A percentile compares a stretch with the other conserved stretches of the same genome.
Evolutionary conservation across 2,888 invertebrate species (phyloP).

Genomic region (Drosophila nigritarsus): DNA sequence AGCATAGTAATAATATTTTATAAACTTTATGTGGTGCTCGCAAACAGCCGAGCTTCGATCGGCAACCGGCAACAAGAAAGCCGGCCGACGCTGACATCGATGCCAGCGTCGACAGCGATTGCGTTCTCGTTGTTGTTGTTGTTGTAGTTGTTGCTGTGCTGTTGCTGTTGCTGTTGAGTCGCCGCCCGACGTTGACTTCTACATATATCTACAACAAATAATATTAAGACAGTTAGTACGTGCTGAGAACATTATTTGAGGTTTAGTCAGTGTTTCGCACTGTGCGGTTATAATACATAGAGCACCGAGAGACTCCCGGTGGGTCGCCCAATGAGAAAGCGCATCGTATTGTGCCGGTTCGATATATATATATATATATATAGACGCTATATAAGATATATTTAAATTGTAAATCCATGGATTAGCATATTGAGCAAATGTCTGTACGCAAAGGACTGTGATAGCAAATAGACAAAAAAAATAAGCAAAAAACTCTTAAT

Average conservation of each 20-base stretch:
- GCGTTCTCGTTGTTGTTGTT: conserved; percentile 1
- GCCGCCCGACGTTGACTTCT: conserved; percentile 71
- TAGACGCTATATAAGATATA: not conserved
- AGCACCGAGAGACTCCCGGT: conserved; percentile 52
- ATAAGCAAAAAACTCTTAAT: conserved; percentile 2
- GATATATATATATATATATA: conserved; percentile 16
- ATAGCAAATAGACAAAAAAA: conserved; percentile 15
- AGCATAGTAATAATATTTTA: conserved; percentile 71
- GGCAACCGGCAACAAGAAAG: conserved; percentile 40
- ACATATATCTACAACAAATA: conserved; percentile 82
- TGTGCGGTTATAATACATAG: conserved; percentile 78
- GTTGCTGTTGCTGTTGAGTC: conserved; percentile 30
- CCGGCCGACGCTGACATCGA: conserved; percentile 20
- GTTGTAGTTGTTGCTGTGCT: not conserved
- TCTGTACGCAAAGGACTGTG: conserved; percentile 24
- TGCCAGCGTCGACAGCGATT: conserved; percentile 3
- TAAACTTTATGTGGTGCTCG: conserved; percentile 62
- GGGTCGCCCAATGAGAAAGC: conserved; percentile 7
- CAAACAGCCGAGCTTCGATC: conserved; percentile 40
- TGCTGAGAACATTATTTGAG: conserved; percentile 83
- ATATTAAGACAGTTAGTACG: conserved; percentile 83
- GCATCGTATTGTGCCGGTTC: conserved; percentile 38
- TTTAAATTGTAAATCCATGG: not conserved
- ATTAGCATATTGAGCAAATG: conserved; percentile 2
- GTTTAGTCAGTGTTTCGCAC: conserved; percentile 83